Evolutionary conservation across 2,113 vertebrate genomes (phyloP), one percentile per base, ranked within the genome.

Genomic region (Amazona guildingii): DNA sequence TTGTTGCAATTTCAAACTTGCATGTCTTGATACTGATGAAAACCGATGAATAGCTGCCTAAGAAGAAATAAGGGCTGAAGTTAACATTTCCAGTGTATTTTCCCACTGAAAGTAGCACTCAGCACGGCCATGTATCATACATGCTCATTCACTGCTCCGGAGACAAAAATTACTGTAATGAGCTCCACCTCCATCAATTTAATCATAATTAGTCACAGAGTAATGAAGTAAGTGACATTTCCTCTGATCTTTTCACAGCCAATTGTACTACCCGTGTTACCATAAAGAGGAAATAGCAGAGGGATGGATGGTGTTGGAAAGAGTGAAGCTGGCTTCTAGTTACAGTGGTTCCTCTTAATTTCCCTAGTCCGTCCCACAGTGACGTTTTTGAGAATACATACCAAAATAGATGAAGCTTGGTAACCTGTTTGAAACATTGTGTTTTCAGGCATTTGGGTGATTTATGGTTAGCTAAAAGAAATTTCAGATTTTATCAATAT

Each of bases 141-240:
- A 33, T 25, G 21, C 16, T 81, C 31, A 23, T 81, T 84, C 55
- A 85, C 92, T 70, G 35, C 70, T 73, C n/a, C 15, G 52, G 66
- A 93, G 83, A 62, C 69, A 86, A 77, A 73, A 54, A 78, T 43
- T 79, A 76, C 87, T 84, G 37, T 96, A 77, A 93, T 55, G 49
- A 96, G 57, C 54, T 92, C 63, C 66, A 69, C 86, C 68, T 12
- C 72, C 80, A 86, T 51, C 51, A 88, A 35, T 92, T 94, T 96
- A 76, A 73, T 57, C 54, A 62, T 93, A 95, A 86, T 97, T 97
- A 97, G 78, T 94, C 84, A 76, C 51, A 92, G 77, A 63, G 39
- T 95, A 91, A 94, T 97, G 94, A 97, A 95, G 70, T 94, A 90
- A 97, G 82, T 92, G 94, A 83, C 90, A 88, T 94, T 92, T 95